A percentile compares a stretch with the other conserved stretches of the same genome.
These are phyloP conservation scores for Micrasema minimum DNA, from an alignment of 1,140 invertebrate genomes.

Conservation along the genomic window DNA sequence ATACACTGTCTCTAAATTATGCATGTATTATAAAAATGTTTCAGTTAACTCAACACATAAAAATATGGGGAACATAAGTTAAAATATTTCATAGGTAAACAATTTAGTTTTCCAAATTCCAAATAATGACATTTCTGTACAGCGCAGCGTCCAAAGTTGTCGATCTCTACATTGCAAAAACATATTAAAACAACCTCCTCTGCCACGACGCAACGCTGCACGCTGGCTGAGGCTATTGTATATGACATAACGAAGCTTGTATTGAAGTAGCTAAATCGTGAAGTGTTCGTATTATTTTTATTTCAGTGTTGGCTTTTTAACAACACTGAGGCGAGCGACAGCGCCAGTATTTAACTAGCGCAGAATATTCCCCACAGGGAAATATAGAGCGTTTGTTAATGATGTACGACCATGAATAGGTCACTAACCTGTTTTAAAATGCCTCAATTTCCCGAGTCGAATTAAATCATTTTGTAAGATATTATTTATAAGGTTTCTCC, in stretches of 20 bases:
- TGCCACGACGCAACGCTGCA: background rate
- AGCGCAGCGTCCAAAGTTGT: background rate
- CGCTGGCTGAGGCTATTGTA: no score
- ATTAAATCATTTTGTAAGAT: no score
- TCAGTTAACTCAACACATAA: no score
- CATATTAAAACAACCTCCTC: background rate
- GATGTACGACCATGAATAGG: background rate
- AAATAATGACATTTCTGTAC: no score
- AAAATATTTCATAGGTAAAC: no score
- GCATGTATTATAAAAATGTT: no score
- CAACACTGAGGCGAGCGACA: background rate
- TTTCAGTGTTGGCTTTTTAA: background rate
- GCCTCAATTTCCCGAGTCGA: background rate
- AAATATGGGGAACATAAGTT: no score
- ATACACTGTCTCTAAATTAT: no score
- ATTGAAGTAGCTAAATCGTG: background rate
- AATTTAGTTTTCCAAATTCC: no score
- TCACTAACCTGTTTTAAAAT: slow-evolving; percentile 4
- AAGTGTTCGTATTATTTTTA: slow-evolving; percentile 3
- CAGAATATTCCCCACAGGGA: no score
- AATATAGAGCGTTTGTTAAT: no score
- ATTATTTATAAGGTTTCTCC: no score
- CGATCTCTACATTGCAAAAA: background rate
- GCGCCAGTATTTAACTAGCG: background rate
- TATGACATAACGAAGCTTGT: slow-evolving; percentile 11